A percentile compares a stretch with the other conserved stretches of the same genome.
Conservation (phyloP, 2,113 vertebrate species). For the Cryptotis parvus region DNA sequence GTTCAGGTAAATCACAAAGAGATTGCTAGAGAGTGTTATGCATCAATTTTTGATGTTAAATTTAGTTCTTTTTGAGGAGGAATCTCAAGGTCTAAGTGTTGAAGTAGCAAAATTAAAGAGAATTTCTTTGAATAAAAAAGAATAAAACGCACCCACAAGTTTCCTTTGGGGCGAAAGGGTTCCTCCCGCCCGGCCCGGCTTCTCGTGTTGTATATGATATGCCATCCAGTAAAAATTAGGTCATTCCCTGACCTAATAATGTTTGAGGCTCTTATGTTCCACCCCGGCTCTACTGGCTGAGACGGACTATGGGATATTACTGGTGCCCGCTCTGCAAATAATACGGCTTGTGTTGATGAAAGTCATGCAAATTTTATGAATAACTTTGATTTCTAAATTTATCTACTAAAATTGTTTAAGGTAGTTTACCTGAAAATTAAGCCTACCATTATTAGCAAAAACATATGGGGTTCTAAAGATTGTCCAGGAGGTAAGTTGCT, state of each 20-base stretch:
- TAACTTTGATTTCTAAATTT: slow-evolving; percentile 32
- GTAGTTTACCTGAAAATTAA: not conserved
- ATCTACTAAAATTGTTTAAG: not conserved
- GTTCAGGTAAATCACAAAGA: not conserved
- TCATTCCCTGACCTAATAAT: too few relatives aligned
- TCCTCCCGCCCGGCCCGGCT: too few relatives aligned
- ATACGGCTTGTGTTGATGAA: too few relatives aligned
- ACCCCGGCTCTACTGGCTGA: too few relatives aligned
- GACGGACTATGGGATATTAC: too few relatives aligned
- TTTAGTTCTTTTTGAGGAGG: not conserved
- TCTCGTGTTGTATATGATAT: too few relatives aligned
- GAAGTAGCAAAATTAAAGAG: not conserved
- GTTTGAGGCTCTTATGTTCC: too few relatives aligned
- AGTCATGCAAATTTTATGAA: not conserved
- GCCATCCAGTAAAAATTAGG: too few relatives aligned
- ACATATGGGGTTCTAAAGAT: not conserved
- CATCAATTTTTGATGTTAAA: not conserved
- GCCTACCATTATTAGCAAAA: slow-evolving; percentile 30
- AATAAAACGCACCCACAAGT: too few relatives aligned
- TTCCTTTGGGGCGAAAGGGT: too few relatives aligned
- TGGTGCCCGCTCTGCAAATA: too few relatives aligned
- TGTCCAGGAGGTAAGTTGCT: too few relatives aligned
- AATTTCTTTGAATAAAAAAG: slow-evolving; percentile 27
- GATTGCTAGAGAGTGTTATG: not conserved
- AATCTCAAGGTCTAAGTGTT: not conserved